Conservation (phyloP, 2,888 invertebrate species). For the Dicranocentrus wangi region DNA sequence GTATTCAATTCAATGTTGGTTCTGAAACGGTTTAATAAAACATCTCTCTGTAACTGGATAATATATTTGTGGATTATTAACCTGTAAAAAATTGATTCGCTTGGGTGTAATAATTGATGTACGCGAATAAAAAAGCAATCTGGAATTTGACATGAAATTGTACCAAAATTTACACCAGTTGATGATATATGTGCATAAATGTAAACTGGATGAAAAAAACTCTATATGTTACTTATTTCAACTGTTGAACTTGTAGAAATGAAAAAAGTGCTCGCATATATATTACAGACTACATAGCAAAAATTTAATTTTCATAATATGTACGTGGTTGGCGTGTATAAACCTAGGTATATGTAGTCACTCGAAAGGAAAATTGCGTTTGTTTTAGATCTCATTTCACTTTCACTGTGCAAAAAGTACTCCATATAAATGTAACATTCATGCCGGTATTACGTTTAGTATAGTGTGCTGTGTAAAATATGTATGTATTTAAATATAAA, state of each 20-base stretch:
- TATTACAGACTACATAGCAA: not conserved
- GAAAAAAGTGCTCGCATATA: constrained; percentile 23
- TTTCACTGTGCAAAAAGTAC: not conserved
- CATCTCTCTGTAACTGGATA: not conserved
- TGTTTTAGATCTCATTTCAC: not conserved
- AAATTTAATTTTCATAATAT: constrained; percentile 22
- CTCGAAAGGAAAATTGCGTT: not conserved
- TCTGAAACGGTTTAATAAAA: too few species aligned
- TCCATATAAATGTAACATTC: not conserved
- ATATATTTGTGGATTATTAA: constrained; percentile 64
- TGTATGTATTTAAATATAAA: not conserved
- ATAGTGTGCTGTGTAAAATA: not conserved
- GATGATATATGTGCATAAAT: not conserved
- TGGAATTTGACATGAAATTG: not conserved
- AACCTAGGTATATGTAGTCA: not conserved
- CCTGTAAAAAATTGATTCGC: constrained; percentile 51
- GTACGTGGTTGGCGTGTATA: not conserved
- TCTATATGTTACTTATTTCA: constrained; percentile 3
- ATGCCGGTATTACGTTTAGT: constrained; percentile 10
- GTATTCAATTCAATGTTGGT: too few species aligned
- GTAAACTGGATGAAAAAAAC: constrained; percentile 12
- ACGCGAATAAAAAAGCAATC: not conserved
- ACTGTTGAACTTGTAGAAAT: not conserved
- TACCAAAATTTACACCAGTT: not conserved
- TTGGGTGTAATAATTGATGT: not conserved